Evolutionary conservation across 2,888 invertebrate genomes (phyloP).

Genomic region (Ischnura elegans): DNA sequence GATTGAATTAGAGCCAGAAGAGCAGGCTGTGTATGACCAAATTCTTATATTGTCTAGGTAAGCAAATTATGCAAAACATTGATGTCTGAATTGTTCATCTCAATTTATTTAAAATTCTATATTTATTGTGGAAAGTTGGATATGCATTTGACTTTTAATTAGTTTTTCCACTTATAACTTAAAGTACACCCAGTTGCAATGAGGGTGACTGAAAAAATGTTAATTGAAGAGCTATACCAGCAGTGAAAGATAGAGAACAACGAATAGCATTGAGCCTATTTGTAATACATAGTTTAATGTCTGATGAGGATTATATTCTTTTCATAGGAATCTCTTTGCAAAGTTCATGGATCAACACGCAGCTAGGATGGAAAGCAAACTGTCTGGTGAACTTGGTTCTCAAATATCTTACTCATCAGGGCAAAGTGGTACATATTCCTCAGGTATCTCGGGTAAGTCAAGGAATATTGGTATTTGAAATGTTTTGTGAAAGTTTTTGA

Average conservation of each 20-base stretch:
- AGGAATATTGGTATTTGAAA: not conserved
- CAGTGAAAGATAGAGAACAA: no score
- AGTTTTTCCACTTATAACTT: no score
- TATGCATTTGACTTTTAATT: no score
- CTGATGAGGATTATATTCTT: conserved; percentile 77
- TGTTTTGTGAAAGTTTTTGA: not conserved
- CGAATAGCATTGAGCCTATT: no score
- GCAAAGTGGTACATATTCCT: not conserved
- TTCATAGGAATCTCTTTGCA: conserved; percentile 86
- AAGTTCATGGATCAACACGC: conserved; percentile 88
- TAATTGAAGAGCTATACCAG: no score
- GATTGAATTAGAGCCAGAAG: conserved; percentile 84
- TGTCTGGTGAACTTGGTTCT: not conserved
- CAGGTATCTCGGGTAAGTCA: conserved; percentile 37
- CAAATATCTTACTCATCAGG: not conserved
- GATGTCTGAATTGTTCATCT: no score
- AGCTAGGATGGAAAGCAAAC: conserved; percentile 79
- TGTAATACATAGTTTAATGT: no score
- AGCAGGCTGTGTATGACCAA: conserved; percentile 89
- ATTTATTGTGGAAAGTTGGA: no score
- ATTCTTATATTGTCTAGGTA: conserved; percentile 78
- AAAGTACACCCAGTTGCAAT: no score
- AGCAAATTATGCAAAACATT: no score
- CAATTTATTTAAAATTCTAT: no score
- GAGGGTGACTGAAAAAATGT: no score